Base-by-base conservation (phyloP, 2,797 vertebrate species). In the Champsocephalus esox region DNA sequence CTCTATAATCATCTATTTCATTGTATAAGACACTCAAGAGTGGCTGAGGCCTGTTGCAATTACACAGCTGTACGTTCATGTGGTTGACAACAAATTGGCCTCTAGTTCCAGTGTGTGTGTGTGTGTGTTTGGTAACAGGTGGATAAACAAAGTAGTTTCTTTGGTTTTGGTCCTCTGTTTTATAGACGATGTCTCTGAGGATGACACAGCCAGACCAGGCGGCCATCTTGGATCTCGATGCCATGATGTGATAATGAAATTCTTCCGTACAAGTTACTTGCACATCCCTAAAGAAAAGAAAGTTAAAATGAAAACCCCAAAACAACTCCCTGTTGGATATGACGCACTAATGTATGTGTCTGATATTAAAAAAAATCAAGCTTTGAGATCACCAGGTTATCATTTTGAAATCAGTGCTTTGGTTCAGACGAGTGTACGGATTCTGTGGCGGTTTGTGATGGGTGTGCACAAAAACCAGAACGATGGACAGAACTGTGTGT, bases 401-500 rank as follows among this genome's bases (percentile, higher is more conserved):
- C n/a, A 70, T 86, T 79, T 81, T 28, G 72, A 88, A 77, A 80
- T 87, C 75, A 69, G 78, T 66, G 79, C 79, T 87, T 83, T 71
- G 84, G 83, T 80, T 45, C 28, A 66, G 62, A 54, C 46, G 72
- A 82, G 89, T 65, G 80, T 82, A 66, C 50, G 75, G 85, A 84
- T 87, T 87, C 75, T 79, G 75, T 24, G 56, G 76, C 79, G 85
- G 83, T 82, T 82, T 88, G 75, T 32, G 57, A 82, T 56, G 64
- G 76, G 59, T 76, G 88, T 91, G 89, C 89, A 89, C 87, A 90
- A 91, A 84, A 86, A 83, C 73, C 70, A 66, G 89, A 89, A 80
- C 46, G 74, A 88, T 90, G 91, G 90, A 93, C 90, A 90, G 92
- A 92, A 93, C 90, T 91, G 92, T 94, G 92, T 92, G 91, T 94